Conservation (phyloP, 1,140 invertebrate genomes). For the Rhyacophila brunnea region DNA sequence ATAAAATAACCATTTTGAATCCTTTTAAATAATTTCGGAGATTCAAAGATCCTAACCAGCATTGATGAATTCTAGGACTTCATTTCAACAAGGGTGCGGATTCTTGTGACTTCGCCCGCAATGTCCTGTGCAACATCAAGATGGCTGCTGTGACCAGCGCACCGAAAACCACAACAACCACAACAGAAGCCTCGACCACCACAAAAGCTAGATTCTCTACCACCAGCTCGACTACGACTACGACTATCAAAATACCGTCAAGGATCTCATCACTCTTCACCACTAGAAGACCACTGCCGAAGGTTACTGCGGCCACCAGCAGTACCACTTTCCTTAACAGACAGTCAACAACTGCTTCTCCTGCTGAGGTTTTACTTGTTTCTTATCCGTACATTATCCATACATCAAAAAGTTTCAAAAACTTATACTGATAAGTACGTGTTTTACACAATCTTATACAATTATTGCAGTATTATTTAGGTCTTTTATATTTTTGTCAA, state of each 20-base stretch:
- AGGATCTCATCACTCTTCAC: slow-evolving; percentile 41
- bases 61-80: slow-evolving; percentile 58
- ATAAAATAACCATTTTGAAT: too few species aligned
- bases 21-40: too few species aligned
- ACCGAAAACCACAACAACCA: slow-evolving; percentile 47
- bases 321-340: slow-evolving; percentile 39
- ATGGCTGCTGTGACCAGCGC: slow-evolving; percentile 52
- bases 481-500: too few species aligned
- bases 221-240: slow-evolving; percentile 49
- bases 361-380: slow-evolving; percentile 14
- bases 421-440: too few species aligned
- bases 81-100: slow-evolving; percentile 90
- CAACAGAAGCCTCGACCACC: slow-evolving; percentile 50
- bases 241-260: slow-evolving; percentile 48
- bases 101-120: slow-evolving; percentile 87
- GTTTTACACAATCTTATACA: too few species aligned
- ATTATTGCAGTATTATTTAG: too few species aligned
- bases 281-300: slow-evolving; percentile 39
- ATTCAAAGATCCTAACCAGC: too few species aligned
- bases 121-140: slow-evolving; percentile 75
- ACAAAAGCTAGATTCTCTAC: slow-evolving; percentile 48
- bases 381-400: not conserved
- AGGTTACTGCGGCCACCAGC: slow-evolving; percentile 45
- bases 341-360: slow-evolving; percentile 41
- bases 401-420: too few species aligned